These are phyloP conservation scores for Trachelus iudaicus DNA, from an alignment of 2,888 invertebrate species.

Conservation along the genomic window DNA sequence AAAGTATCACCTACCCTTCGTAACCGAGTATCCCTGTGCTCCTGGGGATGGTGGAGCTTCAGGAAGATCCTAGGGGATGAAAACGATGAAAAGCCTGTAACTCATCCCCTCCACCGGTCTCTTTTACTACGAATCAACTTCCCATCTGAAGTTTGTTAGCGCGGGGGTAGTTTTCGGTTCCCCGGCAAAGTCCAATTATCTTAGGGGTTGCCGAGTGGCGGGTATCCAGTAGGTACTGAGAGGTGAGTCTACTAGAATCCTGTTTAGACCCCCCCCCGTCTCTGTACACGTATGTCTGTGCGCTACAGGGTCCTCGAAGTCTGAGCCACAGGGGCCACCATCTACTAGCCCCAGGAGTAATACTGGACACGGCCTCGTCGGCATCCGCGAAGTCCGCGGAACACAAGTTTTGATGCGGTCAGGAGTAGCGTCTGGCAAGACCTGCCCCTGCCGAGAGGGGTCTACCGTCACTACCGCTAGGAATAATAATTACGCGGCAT, in stretches of 20 bases:
- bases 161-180: background rate
- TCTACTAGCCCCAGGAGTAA: background rate
- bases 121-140: background rate
- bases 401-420: background rate
- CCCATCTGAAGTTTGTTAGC: background rate
- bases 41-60: background rate
- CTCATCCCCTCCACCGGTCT: background rate
- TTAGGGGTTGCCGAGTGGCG: conserved; percentile 30
- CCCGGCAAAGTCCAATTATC: conserved; percentile 52
- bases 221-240: conserved; percentile 26
- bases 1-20: background rate
- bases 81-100: background rate
- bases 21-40: background rate
- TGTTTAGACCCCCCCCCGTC: conserved; percentile 36
- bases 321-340: background rate
- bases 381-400: background rate
- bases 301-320: background rate
- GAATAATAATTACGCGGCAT: background rate
- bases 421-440: background rate
- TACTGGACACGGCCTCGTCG: background rate
- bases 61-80: background rate
- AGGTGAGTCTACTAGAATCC: conserved; percentile 41
- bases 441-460: background rate
- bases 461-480: background rate
- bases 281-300: background rate